Percentiles rank a stretch among this genome's conserved stretches.
phyloP scores from a whole-genome alignment of 2,113 vertebrate genomes.

The Hyaena hyaena region DNA sequence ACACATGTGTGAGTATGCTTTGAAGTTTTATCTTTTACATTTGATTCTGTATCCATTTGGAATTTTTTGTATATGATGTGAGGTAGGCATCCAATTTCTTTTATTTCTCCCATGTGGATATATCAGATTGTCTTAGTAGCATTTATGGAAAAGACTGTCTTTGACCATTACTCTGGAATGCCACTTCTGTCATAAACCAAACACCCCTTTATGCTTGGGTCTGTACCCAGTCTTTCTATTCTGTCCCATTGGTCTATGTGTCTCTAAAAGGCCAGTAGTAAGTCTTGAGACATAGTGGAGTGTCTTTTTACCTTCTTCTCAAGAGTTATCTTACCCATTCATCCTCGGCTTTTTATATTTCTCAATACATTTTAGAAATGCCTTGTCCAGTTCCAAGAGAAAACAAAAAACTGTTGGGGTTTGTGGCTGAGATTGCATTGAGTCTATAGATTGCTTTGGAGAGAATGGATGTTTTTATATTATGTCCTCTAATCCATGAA shows the following conservation, averaged over 20 bases:
- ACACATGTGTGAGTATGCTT: background rate
- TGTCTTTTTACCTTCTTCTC: background rate
- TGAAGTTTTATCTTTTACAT: background rate
- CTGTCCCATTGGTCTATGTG: background rate
- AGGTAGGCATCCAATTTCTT: background rate
- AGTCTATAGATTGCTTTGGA: background rate
- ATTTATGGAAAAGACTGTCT: background rate
- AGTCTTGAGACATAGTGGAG: background rate
- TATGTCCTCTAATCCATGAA: background rate
- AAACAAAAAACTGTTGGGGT: background rate
- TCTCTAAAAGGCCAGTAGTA: background rate
- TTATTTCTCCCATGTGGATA: background rate
- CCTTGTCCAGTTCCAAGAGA: background rate
- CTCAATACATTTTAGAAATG: conserved; percentile 8
- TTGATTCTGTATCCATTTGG: background rate
- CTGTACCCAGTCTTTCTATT: background rate
- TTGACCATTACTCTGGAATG: background rate
- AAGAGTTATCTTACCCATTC: background rate
- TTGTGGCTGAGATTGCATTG: background rate
- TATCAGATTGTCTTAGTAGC: background rate
- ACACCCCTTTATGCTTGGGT: background rate
- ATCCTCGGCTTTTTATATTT: background rate
- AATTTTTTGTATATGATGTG: background rate
- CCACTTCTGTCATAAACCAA: background rate
- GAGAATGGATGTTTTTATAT: background rate